These are phyloP conservation scores for Agapetus fuscipes DNA, from an alignment of 2,888 invertebrate genomes.

Conservation along the genomic window DNA sequence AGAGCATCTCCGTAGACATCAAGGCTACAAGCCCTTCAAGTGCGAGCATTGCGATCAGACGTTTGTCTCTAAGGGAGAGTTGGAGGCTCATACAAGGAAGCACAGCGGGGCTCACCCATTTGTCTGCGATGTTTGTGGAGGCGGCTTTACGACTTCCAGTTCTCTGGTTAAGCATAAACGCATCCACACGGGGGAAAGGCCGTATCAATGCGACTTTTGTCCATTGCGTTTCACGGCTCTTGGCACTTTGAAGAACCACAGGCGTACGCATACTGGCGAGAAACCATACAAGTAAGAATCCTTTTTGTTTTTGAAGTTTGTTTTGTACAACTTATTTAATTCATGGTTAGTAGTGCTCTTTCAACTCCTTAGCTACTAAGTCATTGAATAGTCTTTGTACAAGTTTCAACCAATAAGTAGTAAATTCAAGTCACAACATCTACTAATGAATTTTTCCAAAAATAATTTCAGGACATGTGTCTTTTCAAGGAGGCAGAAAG, in stretches of 20 bases:
- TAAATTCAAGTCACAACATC: no score
- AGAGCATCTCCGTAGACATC: slow-evolving; percentile 48
- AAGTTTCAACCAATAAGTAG: no score
- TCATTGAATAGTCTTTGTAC: no score
- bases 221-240: slow-evolving; percentile 47
- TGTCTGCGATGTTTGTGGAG: slow-evolving; percentile 44
- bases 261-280: slow-evolving; percentile 51
- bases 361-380: no score
- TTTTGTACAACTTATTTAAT: no score
- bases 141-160: slow-evolving; percentile 49
- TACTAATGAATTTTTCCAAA: no score
- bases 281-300: slow-evolving; percentile 35
- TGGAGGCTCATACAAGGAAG: slow-evolving; percentile 45
- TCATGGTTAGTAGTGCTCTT: no score
- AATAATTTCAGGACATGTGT: no score
- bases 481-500: no score
- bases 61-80: slow-evolving; percentile 44
- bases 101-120: slow-evolving; percentile 54
- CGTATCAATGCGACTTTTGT: slow-evolving; percentile 49
- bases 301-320: not conserved
- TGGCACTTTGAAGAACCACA: slow-evolving; percentile 47
- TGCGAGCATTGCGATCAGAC: slow-evolving; percentile 36
- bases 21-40: slow-evolving; percentile 36
- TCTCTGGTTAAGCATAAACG: slow-evolving; percentile 48
- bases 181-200: slow-evolving; percentile 49